Evolutionary conservation across 2,888 invertebrate genomes (phyloP).

Genomic region (Drosophila melanosoma): DNA sequence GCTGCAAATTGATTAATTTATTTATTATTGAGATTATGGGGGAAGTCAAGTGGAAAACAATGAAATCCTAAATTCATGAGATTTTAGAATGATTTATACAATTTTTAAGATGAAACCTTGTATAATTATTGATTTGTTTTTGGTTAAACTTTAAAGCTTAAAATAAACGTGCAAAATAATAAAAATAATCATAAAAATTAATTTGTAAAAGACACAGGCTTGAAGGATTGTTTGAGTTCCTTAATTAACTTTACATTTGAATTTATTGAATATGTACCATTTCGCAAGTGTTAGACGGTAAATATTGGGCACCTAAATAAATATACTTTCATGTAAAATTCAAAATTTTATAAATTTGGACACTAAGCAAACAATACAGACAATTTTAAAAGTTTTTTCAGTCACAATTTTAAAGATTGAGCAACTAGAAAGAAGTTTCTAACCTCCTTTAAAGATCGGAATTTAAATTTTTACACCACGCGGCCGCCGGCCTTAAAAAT

Average conservation of each 20-base stretch:
- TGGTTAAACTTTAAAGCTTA: background rate
- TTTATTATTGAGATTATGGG: conserved; percentile 4
- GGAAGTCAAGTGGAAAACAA: background rate
- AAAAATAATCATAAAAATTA: too few relatives aligned
- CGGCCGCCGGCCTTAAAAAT: background rate
- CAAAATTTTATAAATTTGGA: too few relatives aligned
- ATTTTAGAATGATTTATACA: background rate
- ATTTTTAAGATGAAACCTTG: background rate
- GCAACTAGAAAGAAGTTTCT: background rate
- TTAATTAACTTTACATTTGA: too few relatives aligned
- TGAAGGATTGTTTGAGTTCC: too few relatives aligned
- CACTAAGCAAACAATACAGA: too few relatives aligned
- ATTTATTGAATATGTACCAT: too few relatives aligned
- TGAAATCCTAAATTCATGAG: background rate
- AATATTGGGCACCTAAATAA: too few relatives aligned
- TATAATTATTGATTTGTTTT: background rate
- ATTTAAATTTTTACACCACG: background rate
- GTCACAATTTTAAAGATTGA: background rate
- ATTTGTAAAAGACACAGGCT: too few relatives aligned
- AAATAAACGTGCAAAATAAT: background rate
- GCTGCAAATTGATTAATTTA: conserved; percentile 22
- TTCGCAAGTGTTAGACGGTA: too few relatives aligned
- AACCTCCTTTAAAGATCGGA: background rate
- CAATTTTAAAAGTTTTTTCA: too few relatives aligned
- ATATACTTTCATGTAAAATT: too few relatives aligned